A percentile compares a stretch with the other conserved stretches of the same genome.
Conservation (phyloP, 2,797 vertebrate species). For the Myotis myotis region DNA sequence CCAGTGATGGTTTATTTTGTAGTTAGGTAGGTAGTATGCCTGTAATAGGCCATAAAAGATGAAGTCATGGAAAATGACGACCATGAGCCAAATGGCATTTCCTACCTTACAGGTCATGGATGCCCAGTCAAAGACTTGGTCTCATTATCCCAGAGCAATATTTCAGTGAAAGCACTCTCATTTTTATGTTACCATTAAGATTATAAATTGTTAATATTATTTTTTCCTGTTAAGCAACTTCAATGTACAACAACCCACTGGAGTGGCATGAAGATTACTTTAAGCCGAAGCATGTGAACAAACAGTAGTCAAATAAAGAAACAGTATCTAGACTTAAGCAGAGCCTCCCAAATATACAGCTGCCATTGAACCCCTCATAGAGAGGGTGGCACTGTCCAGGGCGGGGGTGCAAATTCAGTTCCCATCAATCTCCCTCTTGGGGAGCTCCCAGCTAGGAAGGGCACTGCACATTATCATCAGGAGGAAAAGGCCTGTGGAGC, state of each 20-base stretch:
- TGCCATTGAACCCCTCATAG: background rate
- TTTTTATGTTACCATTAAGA: background rate
- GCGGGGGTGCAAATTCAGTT: background rate
- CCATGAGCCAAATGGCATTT: background rate
- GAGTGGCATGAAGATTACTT: background rate
- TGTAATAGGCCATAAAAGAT: background rate
- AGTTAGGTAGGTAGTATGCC: background rate
- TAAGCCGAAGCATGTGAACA: background rate
- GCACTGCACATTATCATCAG: background rate
- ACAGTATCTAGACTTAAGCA: background rate
- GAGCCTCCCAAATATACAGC: background rate
- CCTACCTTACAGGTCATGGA: background rate
- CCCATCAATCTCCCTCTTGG: background rate
- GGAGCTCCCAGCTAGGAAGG: background rate
- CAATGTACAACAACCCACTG: background rate
- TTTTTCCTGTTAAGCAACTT: background rate
- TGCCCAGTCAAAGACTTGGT: background rate
- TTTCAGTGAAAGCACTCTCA: background rate
- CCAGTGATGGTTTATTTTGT: background rate
- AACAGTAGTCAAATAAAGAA: background rate
- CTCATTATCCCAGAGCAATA: background rate
- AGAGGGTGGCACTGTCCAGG: background rate
- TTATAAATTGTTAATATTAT: background rate
- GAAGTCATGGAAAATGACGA: background rate
- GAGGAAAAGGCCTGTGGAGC: background rate